phyloP scores from a whole-genome alignment of 2,797 vertebrate species.

The Varecia variegata region DNA sequence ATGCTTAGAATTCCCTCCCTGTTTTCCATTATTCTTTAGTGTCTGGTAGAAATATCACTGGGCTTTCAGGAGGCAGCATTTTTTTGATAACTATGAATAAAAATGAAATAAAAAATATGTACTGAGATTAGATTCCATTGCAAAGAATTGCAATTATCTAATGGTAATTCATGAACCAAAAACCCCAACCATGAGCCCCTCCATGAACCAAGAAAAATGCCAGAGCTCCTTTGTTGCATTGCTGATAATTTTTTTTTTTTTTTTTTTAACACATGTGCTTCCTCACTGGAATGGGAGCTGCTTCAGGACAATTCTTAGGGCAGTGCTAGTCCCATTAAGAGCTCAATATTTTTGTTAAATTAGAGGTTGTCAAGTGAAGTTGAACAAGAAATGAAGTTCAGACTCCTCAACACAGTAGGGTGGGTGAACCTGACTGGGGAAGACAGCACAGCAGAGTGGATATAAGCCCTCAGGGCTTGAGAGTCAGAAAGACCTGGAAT shows the following conservation, averaged over 20 bases:
- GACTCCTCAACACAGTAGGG: not conserved
- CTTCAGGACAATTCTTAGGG: not conserved
- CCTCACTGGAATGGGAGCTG: not conserved
- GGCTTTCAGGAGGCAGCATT: not conserved
- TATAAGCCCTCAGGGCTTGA: not conserved
- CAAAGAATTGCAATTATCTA: not conserved
- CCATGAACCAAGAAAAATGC: not conserved
- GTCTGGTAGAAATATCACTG: not conserved
- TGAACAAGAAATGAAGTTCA: not conserved
- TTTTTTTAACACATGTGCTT: not conserved
- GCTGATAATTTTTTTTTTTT: not conserved
- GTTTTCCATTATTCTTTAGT: not conserved
- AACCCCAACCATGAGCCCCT: not conserved
- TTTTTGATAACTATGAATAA: constrained; percentile 12
- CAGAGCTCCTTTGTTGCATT: not conserved
- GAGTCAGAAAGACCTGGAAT: not conserved
- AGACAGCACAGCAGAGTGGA: not conserved
- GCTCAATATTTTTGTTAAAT: not conserved
- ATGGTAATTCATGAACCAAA: not conserved
- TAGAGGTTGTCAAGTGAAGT: not conserved
- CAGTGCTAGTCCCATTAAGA: not conserved
- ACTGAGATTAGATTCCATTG: constrained; percentile 25
- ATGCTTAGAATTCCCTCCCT: not conserved
- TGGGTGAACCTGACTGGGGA: not conserved
- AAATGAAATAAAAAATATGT: not conserved